phyloP scores from a whole-genome alignment of 1,140 invertebrate genomes.

The Berghia stephanieae region DNA sequence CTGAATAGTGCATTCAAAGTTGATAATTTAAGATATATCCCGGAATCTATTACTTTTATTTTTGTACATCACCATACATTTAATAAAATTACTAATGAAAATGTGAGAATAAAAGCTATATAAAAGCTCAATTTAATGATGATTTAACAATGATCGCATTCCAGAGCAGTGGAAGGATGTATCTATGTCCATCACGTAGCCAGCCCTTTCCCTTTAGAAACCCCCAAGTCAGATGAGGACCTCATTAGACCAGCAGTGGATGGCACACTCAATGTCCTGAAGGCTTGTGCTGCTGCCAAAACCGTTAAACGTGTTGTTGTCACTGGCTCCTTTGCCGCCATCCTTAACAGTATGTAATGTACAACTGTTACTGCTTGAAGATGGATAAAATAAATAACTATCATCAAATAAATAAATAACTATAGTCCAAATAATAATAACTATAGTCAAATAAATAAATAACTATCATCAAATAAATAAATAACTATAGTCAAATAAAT shows the following conservation, averaged over 20 bases:
- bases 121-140: no score
- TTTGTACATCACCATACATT: no score
- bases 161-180: slow-evolving; percentile 70
- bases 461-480: no score
- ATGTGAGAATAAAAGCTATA: no score
- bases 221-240: slow-evolving; percentile 67
- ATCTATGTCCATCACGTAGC: slow-evolving; percentile 72
- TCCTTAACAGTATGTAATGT: slow-evolving; percentile 67
- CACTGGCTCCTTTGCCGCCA: slow-evolving; percentile 71
- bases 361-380: neutral
- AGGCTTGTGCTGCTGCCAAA: slow-evolving; percentile 67
- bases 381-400: neutral
- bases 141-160: slow-evolving; percentile 27
- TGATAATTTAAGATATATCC: no score
- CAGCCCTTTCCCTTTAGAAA: slow-evolving; percentile 69
- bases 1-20: no score
- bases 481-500: no score
- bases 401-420: no score
- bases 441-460: no score
- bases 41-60: no score
- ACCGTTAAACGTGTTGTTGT: slow-evolving; percentile 71
- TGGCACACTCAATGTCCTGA: slow-evolving; percentile 71
- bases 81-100: no score
- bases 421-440: neutral
- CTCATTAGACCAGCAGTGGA: slow-evolving; percentile 71